Conservation (phyloP, 2,797 vertebrate genomes). For the Coracias cyanogaster region DNA sequence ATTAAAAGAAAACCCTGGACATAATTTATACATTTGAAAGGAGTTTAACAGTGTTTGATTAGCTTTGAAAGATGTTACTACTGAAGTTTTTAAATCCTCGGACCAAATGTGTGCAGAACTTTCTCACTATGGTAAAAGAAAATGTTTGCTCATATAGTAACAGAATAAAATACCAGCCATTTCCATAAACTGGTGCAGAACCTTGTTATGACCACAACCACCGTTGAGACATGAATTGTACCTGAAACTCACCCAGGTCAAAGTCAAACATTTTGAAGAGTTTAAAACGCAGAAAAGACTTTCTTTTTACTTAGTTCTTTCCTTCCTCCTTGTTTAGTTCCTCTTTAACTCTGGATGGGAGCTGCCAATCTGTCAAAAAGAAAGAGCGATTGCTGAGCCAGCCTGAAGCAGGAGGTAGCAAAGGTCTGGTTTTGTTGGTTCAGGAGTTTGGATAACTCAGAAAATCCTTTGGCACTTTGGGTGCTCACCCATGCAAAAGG, state of each 20-base stretch:
- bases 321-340: neutral
- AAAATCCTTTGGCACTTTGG: neutral
- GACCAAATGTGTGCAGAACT: neutral
- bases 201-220: neutral
- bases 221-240: neutral
- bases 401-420: neutral
- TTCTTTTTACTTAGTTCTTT: neutral
- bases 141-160: neutral
- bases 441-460: neutral
- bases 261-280: neutral
- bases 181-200: neutral
- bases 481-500: neutral
- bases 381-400: neutral
- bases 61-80: neutral
- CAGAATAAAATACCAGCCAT: neutral
- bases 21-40: neutral
- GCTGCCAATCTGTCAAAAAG: neutral
- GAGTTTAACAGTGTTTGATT: neutral
- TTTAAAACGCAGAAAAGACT: neutral
- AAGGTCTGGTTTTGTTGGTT: neutral
- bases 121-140: neutral
- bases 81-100: neutral
- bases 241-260: neutral
- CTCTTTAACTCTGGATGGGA: neutral
- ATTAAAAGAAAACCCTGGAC: neutral